phyloP scores from a whole-genome alignment of 2,888 invertebrate genomes.

The Malthinus seriepunctatus region DNA sequence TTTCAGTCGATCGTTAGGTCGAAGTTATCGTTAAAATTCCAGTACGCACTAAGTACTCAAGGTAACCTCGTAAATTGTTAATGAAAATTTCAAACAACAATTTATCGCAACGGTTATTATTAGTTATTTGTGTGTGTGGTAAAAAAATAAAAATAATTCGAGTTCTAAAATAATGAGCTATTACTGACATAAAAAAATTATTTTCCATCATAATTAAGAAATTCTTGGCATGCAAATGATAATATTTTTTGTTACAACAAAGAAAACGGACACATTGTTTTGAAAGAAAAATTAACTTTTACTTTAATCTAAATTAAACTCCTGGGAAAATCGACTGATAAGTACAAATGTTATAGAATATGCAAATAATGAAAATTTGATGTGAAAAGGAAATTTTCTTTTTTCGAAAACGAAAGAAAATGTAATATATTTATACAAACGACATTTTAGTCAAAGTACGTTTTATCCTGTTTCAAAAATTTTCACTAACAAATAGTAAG shows the following conservation, averaged over 20 bases:
- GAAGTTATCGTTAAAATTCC: too few relatives aligned
- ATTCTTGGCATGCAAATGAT: neutral
- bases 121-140: too few relatives aligned
- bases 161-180: too few relatives aligned
- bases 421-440: constrained; percentile 4
- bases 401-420: neutral
- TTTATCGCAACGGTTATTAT: too few relatives aligned
- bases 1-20: too few relatives aligned
- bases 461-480: constrained; percentile 12
- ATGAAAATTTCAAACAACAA: too few relatives aligned
- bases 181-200: too few relatives aligned
- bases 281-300: neutral
- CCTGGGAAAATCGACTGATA: too few relatives aligned
- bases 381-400: neutral
- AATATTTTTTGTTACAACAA: neutral
- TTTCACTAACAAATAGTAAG: constrained; percentile 8
- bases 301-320: too few relatives aligned
- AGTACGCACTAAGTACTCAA: too few relatives aligned
- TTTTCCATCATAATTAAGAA: neutral
- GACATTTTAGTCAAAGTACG: neutral
- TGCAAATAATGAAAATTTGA: neutral
- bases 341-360: neutral
- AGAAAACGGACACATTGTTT: neutral
- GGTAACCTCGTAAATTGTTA: too few relatives aligned
- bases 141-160: too few relatives aligned